Conservation (phyloP, 2,797 vertebrate species). For the Anableps anableps region DNA sequence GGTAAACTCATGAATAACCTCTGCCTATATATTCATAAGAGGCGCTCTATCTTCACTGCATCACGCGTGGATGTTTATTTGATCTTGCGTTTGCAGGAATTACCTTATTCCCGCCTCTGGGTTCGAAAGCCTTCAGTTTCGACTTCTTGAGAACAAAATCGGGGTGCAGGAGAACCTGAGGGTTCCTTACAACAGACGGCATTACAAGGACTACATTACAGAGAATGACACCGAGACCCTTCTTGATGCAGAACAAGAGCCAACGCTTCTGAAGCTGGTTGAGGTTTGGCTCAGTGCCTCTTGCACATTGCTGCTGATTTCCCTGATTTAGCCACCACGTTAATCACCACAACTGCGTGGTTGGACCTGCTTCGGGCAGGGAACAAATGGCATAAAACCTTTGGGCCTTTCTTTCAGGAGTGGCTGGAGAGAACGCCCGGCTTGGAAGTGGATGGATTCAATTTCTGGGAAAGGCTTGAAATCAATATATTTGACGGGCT, state of each 20-base stretch:
- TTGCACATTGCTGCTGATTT: neutral
- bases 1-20: slow-evolving; percentile 75
- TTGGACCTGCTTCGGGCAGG: neutral
- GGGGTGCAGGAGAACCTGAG: slow-evolving; percentile 91
- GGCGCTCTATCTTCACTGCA: neutral
- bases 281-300: slow-evolving; percentile 82
- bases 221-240: slow-evolving; percentile 86
- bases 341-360: slow-evolving; percentile 6
- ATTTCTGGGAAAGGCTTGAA: slow-evolving; percentile 95
- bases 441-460: slow-evolving; percentile 89
- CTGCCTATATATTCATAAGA: slow-evolving; percentile 25
- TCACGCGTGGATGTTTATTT: slow-evolving; percentile 6
- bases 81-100: slow-evolving; percentile 78
- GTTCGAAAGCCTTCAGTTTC: slow-evolving; percentile 97
- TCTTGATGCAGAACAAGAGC: slow-evolving; percentile 86
- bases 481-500: slow-evolving; percentile 88
- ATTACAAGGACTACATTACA: slow-evolving; percentile 93
- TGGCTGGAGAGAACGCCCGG: slow-evolving; percentile 99
- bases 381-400: slow-evolving; percentile 26
- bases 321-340: neutral
- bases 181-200: slow-evolving; percentile 93
- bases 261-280: slow-evolving; percentile 89
- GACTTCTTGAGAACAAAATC: slow-evolving; percentile 95
- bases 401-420: slow-evolving; percentile 79
- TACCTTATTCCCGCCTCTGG: slow-evolving; percentile 92